These are phyloP conservation scores for Heliconius hewitsoni DNA, from an alignment of 1,140 invertebrate species.

Conservation along the genomic window DNA sequence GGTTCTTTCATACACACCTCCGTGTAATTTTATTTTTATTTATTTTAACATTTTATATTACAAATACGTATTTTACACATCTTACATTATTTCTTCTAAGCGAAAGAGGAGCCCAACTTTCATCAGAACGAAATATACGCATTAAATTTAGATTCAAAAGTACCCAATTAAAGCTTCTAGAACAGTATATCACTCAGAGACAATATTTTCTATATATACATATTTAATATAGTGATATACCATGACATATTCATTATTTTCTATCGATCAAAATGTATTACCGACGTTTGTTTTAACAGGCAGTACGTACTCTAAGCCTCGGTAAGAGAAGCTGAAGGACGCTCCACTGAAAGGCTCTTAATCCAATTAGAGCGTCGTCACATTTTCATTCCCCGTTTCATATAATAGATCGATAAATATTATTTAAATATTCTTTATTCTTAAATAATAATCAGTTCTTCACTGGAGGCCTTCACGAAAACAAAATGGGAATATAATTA, in stretches of 20 bases:
- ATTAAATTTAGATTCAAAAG: no score
- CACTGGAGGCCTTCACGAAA: not conserved
- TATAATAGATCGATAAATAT: conserved; percentile 7
- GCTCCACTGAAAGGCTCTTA: conserved; percentile 18
- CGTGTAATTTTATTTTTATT: no score
- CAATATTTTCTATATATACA: not conserved
- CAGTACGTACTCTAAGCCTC: not conserved
- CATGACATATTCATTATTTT: not conserved
- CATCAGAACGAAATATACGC: no score
- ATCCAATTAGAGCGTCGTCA: conserved; percentile 22
- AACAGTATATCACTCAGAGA: no score
- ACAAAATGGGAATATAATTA: conserved; percentile 7
- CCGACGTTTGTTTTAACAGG: conserved; percentile 5
- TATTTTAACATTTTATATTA: no score
- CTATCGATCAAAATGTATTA: conserved; percentile 2
- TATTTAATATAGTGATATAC: not conserved
- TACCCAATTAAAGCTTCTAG: no score
- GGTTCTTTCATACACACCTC: no score
- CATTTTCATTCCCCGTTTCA: conserved; percentile 13
- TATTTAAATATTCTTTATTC: conserved; percentile 7
- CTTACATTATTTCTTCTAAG: no score
- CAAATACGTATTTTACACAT: no score
- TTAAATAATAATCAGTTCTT: conserved; percentile 7
- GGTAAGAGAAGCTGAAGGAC: not conserved
- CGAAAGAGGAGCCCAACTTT: no score